Percentiles rank a stretch among this genome's conserved stretches.
These are phyloP conservation scores for Petroica traversi DNA, from an alignment of 2,113 vertebrate species.

Conservation along the genomic window DNA sequence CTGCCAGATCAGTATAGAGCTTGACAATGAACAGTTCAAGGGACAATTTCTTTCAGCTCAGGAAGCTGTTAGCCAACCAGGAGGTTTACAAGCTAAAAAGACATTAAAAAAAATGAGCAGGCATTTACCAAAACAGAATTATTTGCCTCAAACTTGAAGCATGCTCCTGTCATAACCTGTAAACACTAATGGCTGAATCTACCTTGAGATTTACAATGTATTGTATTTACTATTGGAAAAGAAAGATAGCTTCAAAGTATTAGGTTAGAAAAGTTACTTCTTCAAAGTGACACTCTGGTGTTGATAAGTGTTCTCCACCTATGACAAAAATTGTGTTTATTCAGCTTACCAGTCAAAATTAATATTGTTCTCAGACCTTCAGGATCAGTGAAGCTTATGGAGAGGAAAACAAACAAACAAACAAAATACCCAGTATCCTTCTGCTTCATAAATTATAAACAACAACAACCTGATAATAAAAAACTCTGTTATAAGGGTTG, in stretches of 20 bases:
- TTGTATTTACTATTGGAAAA: background rate
- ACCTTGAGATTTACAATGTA: background rate
- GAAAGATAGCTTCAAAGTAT: slow-evolving; percentile 10
- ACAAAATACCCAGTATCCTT: background rate
- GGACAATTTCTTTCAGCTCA: slow-evolving; percentile 23
- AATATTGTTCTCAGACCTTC: slow-evolving; percentile 35
- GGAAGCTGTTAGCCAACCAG: background rate
- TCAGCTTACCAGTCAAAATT: slow-evolving; percentile 59
- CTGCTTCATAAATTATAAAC: slow-evolving; percentile 61
- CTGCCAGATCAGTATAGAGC: background rate
- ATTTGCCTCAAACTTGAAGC: background rate
- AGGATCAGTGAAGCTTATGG: slow-evolving; percentile 48
- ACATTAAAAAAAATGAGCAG: background rate
- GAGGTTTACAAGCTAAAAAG: background rate
- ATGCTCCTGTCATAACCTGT: background rate
- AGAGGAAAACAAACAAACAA: slow-evolving; percentile 9
- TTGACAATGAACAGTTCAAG: slow-evolving; percentile 10
- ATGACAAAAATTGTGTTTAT: slow-evolving; percentile 52
- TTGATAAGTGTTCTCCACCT: slow-evolving; percentile 36
- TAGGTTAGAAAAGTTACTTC: slow-evolving; percentile 32
- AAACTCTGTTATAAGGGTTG: background rate
- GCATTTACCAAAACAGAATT: slow-evolving; percentile 1
- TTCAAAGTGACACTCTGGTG: slow-evolving; percentile 24
- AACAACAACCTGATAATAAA: slow-evolving; percentile 28
- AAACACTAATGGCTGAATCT: background rate